Evolutionary conservation across 1,140 invertebrate species (phyloP), one percentile per base, ranked within the genome.

Genomic region (Oscheius sp.): DNA sequence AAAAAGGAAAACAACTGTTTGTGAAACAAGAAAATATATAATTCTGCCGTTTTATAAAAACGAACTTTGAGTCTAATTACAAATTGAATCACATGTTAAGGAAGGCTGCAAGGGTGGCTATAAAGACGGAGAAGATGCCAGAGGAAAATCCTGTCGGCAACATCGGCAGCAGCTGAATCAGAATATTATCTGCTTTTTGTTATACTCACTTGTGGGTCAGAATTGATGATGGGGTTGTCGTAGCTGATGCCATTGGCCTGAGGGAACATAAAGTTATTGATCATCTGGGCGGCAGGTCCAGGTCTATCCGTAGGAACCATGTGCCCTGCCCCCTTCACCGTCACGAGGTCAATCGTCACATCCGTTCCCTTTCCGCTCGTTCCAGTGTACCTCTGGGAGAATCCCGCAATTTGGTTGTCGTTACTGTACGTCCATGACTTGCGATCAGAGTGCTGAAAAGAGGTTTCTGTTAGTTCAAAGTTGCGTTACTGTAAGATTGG

Each of bases 221-320:
- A 26, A 55, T 55, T 23, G 23, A 55, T 55, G 7, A 20, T 7
- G 23, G 49, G 4, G 28, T 23, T 55, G 7, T 15, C 15, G 23
- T 55, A 55, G 23, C 28, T 55, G 7, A 26, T 55, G 7, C 7
- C 7, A 23, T 4, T 4, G n/a, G 55, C 13, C 13, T 15, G 23
- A 0, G 55, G 55, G 10, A 35, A 63, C 61, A 63, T 63, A 26
- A 85, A 85, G 58, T 77, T 80, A 7, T 75, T 75, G 62, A 86
- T 81, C 81, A 86, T 83, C 58, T 85, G 77, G 20, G 87, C 78
- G 3, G 86, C 84, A 65, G 81, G 83, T 7, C 77, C 79, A 46
- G 88, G 86, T 73, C 85, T 85, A 78, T 88, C 87, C 73, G 84
- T 82, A 1, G 88, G 88, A 4, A 88, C 88, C 87, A 88, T 88